These are phyloP conservation scores for Ptilodon capucinus DNA, from an alignment of 2,888 invertebrate genomes.

Conservation along the genomic window DNA sequence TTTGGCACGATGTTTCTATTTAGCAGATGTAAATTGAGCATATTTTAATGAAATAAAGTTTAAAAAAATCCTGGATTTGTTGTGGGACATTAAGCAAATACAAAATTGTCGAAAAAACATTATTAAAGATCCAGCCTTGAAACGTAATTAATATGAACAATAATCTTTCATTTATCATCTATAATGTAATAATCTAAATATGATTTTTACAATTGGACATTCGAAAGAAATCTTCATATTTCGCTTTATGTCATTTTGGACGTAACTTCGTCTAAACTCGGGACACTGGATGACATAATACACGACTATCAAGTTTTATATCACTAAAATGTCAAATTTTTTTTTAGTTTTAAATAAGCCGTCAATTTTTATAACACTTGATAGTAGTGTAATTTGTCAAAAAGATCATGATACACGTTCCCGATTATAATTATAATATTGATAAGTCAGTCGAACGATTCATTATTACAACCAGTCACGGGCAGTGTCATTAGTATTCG, in stretches of 20 bases:
- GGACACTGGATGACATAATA: not conserved
- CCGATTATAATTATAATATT: slow-evolving; percentile 41
- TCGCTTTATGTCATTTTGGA: slow-evolving; percentile 56
- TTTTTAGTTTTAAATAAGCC: not conserved
- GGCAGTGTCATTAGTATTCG: slow-evolving; percentile 29
- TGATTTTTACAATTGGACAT: slow-evolving; percentile 54
- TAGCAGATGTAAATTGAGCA: not conserved
- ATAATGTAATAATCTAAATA: slow-evolving; percentile 35
- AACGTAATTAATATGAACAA: slow-evolving; percentile 20
- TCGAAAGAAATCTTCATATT: slow-evolving; percentile 38
- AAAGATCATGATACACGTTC: not conserved
- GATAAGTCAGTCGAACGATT: slow-evolving; percentile 70
- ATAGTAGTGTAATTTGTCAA: not conserved
- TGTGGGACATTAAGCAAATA: not conserved
- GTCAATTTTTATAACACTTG: not conserved
- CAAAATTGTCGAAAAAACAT: slow-evolving; percentile 28
- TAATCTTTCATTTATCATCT: slow-evolving; percentile 28
- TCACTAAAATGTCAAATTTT: not conserved
- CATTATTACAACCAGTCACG: slow-evolving; percentile 54
- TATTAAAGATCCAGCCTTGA: slow-evolving; percentile 34
- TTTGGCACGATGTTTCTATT: not conserved
- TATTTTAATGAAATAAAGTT: not conserved
- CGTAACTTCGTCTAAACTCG: slow-evolving; percentile 38
- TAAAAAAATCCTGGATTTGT: not conserved
- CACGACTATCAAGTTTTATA: not conserved